Conservation (phyloP, 1,140 invertebrate genomes). For the Chironomus tepperi region DNA sequence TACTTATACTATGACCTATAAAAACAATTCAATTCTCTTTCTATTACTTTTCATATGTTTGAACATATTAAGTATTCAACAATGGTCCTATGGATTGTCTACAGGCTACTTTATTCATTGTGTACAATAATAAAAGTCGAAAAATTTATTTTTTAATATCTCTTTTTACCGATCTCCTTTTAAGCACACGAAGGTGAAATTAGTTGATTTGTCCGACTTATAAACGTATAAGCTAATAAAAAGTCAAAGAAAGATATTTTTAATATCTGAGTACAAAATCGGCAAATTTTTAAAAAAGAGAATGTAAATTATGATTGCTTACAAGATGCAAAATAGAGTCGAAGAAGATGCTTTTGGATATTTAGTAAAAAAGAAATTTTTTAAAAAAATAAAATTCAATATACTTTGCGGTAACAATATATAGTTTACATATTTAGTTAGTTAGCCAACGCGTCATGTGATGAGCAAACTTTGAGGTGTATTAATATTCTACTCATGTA, state of each 20-base stretch:
- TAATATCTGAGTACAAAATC: background rate
- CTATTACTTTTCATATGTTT: background rate
- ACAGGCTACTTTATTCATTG: background rate
- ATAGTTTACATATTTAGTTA: background rate
- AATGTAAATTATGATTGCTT: background rate
- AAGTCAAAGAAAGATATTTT: background rate
- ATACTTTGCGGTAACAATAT: background rate
- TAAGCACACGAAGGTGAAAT: constrained; percentile 12
- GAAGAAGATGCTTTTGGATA: background rate
- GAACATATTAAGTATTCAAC: constrained; percentile 4
- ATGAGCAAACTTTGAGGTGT: background rate
- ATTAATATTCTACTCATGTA: no score
- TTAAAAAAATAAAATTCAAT: background rate
- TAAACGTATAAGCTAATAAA: background rate
- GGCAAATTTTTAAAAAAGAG: background rate
- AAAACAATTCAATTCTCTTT: background rate
- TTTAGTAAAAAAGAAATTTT: background rate
- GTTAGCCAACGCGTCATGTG: background rate
- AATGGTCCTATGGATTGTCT: background rate
- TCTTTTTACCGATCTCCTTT: background rate
- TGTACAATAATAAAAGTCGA: background rate
- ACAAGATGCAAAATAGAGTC: background rate
- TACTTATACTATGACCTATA: background rate
- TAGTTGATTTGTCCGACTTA: background rate
- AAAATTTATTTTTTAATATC: background rate